A percentile compares a stretch with the other conserved stretches of the same genome.
These are phyloP conservation scores for Urocolius indicus DNA, from an alignment of 2,113 vertebrate species.

Conservation along the genomic window DNA sequence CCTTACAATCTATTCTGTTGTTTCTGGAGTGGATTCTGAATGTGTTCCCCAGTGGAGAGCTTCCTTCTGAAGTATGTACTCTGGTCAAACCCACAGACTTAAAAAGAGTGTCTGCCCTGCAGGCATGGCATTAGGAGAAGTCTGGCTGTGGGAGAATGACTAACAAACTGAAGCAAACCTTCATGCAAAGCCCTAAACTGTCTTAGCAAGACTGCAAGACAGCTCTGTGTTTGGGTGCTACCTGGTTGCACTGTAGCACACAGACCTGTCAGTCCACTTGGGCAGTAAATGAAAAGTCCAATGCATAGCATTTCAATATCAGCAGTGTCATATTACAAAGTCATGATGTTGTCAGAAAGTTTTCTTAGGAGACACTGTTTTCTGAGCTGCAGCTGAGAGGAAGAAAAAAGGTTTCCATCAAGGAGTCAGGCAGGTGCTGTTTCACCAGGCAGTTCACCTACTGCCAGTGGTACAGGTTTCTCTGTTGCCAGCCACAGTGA, in stretches of 20 bases:
- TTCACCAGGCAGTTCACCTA: accelerated
- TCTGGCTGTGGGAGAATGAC: not conserved
- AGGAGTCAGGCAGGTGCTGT: not conserved
- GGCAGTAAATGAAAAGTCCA: not conserved
- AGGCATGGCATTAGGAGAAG: not conserved
- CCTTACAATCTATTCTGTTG: not conserved
- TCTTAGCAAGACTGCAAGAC: not conserved
- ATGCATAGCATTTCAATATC: not conserved
- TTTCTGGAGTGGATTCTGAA: not conserved
- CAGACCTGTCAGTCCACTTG: not conserved
- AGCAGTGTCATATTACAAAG: not conserved
- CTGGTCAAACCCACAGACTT: not conserved
- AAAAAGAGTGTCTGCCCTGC: not conserved
- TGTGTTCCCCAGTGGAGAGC: not conserved
- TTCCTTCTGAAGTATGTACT: not conserved
- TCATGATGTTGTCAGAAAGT: not conserved
- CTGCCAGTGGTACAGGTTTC: accelerated
- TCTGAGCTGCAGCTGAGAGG: not conserved
- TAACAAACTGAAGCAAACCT: not conserved
- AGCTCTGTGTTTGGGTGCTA: not conserved
- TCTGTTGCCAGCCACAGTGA: not conserved
- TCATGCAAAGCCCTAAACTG: not conserved
- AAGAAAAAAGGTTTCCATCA: not conserved
- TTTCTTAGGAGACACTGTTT: not conserved
- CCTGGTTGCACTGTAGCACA: accelerated